Conservation (phyloP, 2,113 vertebrate genomes). For the Macheiramphus alcinus region DNA sequence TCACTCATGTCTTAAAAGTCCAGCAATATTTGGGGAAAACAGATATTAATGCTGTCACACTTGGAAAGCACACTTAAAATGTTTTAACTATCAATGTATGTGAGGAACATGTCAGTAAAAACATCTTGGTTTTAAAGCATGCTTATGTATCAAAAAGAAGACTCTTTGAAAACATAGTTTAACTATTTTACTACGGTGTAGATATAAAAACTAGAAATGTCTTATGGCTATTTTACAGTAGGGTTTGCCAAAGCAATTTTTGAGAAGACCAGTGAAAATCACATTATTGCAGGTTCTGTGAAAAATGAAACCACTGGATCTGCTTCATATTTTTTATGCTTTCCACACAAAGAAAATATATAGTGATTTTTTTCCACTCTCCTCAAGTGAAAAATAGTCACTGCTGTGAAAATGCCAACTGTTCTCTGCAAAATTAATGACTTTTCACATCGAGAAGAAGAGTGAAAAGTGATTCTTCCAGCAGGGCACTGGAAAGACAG, state of each 20-base stretch:
- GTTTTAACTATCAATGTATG: background rate
- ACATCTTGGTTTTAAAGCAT: background rate
- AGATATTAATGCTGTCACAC: background rate
- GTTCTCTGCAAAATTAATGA: constrained; percentile 29
- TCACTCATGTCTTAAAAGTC: background rate
- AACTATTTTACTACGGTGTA: background rate
- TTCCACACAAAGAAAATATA: constrained; percentile 28
- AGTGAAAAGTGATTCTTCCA: constrained; percentile 35
- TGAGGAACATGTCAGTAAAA: background rate
- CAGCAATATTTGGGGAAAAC: background rate
- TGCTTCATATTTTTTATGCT: constrained; percentile 3
- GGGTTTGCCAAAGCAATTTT: background rate
- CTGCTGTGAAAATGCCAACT: constrained; percentile 41
- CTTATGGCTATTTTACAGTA: background rate
- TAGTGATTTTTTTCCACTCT: background rate
- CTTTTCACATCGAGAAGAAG: constrained; percentile 9
- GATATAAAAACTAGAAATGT: background rate
- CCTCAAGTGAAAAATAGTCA: constrained; percentile 38
- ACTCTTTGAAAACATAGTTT: background rate
- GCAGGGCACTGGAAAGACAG: background rate
- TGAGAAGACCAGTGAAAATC: constrained; percentile 26
- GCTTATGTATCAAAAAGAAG: background rate
- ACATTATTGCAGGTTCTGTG: background rate
- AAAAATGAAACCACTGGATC: constrained; percentile 25
- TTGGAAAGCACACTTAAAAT: background rate